phyloP scores from a whole-genome alignment of 2,113 vertebrate species.

The Hemichromis elongatus region DNA sequence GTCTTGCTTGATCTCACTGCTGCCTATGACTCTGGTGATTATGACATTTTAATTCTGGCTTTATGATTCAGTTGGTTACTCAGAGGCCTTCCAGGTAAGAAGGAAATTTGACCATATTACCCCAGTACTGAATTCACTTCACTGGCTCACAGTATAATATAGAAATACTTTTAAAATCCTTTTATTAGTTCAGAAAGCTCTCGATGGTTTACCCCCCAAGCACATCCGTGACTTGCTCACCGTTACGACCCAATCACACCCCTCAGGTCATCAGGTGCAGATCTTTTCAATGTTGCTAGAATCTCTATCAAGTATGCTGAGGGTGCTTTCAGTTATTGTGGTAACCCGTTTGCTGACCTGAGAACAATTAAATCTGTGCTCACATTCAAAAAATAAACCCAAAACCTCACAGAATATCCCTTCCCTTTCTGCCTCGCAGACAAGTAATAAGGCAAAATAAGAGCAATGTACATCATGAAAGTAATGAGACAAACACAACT shows the following conservation, averaged over 20 bases:
- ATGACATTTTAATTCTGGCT: neutral
- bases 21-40: neutral
- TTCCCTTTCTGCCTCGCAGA: neutral
- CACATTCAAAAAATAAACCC: neutral
- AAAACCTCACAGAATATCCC: neutral
- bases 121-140: neutral
- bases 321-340: neutral
- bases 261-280: neutral
- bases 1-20: neutral
- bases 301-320: neutral
- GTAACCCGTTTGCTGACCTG: neutral
- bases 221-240: neutral
- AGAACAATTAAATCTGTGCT: neutral
- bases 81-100: neutral
- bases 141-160: neutral
- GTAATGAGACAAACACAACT: neutral
- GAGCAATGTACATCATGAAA: conserved; percentile 4
- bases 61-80: neutral
- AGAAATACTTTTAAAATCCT: neutral
- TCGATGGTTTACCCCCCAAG: neutral
- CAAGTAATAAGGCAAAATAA: neutral
- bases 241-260: neutral
- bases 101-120: neutral
- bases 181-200: neutral
- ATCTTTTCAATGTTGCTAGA: neutral